Conservation (phyloP, 2,888 invertebrate species). For the Flabesymbios commensalis region DNA sequence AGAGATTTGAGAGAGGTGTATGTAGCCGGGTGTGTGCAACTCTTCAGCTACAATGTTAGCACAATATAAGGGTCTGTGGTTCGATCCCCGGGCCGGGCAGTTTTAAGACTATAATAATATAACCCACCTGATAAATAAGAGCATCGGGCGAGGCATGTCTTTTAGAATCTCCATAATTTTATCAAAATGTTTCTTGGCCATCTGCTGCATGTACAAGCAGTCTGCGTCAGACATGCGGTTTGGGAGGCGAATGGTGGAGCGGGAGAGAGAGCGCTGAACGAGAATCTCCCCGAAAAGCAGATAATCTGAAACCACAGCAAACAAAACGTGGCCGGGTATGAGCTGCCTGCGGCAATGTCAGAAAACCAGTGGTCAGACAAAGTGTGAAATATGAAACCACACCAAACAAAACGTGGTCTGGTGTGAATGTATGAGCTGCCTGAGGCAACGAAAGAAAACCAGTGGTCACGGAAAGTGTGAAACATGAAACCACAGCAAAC, state of each 20-base stretch:
- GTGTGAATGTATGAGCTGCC: too few species aligned
- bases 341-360: too few species aligned
- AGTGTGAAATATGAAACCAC: slow-evolving; percentile 45
- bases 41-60: too few species aligned
- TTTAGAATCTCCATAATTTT: slow-evolving; percentile 66
- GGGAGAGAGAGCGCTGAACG: slow-evolving; percentile 69
- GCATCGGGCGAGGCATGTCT: slow-evolving; percentile 68
- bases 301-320: slow-evolving; percentile 43
- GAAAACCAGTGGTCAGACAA: too few species aligned
- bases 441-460: too few species aligned
- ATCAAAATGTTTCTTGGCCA: slow-evolving; percentile 67
- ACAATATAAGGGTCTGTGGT: too few species aligned
- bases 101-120: too few species aligned
- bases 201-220: slow-evolving; percentile 68
- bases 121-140: slow-evolving; percentile 71
- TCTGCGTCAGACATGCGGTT: slow-evolving; percentile 66
- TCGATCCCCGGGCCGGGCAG: not conserved
- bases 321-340: too few species aligned
- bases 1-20: too few species aligned
- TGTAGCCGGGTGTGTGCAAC: too few species aligned
- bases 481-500: slow-evolving; percentile 42
- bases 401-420: too few species aligned
- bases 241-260: slow-evolving; percentile 45
- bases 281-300: slow-evolving; percentile 69
- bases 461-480: too few species aligned